Conservation (phyloP, 2,888 invertebrate genomes). For the Xestia sexstrigata region DNA sequence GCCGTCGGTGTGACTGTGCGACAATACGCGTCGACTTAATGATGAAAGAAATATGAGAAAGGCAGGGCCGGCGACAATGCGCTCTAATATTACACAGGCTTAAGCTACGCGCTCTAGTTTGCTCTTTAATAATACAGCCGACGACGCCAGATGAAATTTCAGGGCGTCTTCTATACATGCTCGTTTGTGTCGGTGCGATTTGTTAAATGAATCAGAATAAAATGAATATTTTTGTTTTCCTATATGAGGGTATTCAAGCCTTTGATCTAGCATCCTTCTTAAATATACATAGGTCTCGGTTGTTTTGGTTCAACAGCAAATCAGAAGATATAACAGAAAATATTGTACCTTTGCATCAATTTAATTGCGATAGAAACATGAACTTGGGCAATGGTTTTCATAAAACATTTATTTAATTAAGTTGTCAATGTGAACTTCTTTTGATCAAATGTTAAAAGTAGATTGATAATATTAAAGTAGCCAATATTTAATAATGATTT, state of each 20-base stretch:
- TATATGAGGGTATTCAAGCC: too few species aligned
- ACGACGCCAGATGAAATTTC: slow-evolving; percentile 66
- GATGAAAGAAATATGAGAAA: slow-evolving; percentile 86
- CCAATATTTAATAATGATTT: too few species aligned
- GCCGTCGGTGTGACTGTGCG: slow-evolving; percentile 27
- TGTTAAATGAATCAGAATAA: not conserved
- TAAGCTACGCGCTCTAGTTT: slow-evolving; percentile 63
- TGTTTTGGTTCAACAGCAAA: not conserved
- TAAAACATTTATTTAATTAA: not conserved
- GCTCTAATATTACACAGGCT: slow-evolving; percentile 70
- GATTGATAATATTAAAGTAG: too few species aligned
- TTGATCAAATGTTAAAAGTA: not conserved
- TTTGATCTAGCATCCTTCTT: too few species aligned
- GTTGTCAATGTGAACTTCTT: not conserved
- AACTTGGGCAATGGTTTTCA: not conserved
- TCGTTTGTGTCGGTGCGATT: slow-evolving; percentile 10
- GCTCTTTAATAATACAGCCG: slow-evolving; percentile 66
- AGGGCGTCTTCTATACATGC: slow-evolving; percentile 8
- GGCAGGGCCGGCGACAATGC: slow-evolving; percentile 72
- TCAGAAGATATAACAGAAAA: not conserved
- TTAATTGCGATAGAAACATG: not conserved
- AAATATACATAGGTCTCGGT: not conserved
- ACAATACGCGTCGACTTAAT: slow-evolving; percentile 76
- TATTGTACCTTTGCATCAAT: not conserved
- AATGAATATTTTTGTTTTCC: not conserved